These are phyloP conservation scores for Drosophila asahinai DNA, from an alignment of 1,140 invertebrate genomes.

Conservation along the genomic window DNA sequence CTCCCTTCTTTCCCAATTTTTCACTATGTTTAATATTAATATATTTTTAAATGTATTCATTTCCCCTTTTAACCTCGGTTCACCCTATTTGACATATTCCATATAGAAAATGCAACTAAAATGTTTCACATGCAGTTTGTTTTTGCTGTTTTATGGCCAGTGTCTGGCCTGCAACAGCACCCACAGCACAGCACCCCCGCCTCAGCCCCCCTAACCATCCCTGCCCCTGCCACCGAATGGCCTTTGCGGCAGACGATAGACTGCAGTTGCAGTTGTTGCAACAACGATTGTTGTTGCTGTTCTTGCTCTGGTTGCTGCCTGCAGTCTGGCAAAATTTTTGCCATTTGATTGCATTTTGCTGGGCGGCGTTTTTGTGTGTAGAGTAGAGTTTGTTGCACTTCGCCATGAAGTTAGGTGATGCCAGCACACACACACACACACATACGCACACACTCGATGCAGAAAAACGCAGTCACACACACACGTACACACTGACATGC, in stretches of 20 bases:
- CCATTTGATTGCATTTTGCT: conserved; percentile 80
- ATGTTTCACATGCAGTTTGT: conserved; percentile 76
- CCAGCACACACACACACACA: conserved; percentile 31
- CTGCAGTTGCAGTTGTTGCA: conserved; percentile 58
- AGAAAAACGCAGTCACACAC: conserved; percentile 69
- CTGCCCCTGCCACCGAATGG: conserved; percentile 9
- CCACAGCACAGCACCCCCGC: neutral
- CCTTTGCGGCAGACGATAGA: conserved; percentile 39
- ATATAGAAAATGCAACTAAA: conserved; percentile 83
- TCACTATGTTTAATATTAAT: no score
- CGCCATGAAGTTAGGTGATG: conserved; percentile 68
- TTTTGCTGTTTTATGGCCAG: conserved; percentile 73
- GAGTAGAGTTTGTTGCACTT: conserved; percentile 80
- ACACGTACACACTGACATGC: neutral
- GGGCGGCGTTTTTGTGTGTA: conserved; percentile 61
- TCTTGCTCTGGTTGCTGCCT: conserved; percentile 36
- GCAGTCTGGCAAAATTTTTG: conserved; percentile 80
- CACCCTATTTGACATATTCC: conserved; percentile 30
- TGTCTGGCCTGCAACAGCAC: conserved; percentile 46
- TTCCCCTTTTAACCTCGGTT: neutral
- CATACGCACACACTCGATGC: conserved; percentile 34
- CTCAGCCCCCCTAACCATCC: no score
- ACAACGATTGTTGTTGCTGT: conserved; percentile 51
- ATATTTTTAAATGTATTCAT: neutral
- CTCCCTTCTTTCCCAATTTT: no score